Evolutionary conservation across 2,113 vertebrate genomes (phyloP).

Genomic region (Herpetotheres cachinnans): DNA sequence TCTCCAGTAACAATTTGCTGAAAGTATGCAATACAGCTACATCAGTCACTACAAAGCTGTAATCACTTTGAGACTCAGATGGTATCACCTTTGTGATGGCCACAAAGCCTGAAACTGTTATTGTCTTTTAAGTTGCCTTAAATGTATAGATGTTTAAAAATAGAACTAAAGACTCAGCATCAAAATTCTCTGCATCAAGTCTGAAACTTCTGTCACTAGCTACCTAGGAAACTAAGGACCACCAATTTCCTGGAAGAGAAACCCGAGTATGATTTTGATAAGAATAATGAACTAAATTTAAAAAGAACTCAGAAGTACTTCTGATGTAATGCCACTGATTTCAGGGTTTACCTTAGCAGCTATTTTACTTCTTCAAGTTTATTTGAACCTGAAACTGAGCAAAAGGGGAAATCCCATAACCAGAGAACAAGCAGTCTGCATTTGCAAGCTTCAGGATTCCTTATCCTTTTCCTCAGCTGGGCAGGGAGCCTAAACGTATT

Average conservation of each 20-base stretch:
- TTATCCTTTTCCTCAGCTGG: neutral
- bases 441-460: neutral
- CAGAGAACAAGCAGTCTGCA: neutral
- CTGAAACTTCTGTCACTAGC: neutral
- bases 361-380: neutral
- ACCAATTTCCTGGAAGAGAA: neutral
- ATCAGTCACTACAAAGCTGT: neutral
- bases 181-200: neutral
- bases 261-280: neutral
- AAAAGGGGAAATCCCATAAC: neutral
- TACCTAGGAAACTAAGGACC: neutral
- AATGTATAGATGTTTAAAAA: neutral
- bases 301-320: neutral
- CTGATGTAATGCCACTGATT: neutral
- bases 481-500: neutral
- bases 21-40: neutral
- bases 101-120: neutral
- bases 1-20: neutral
- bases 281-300: neutral
- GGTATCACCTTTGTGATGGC: neutral
- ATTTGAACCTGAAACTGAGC: neutral
- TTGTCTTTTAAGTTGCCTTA: neutral
- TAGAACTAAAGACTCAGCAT: neutral
- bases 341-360: neutral
- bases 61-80: neutral